A percentile compares a stretch with the other conserved stretches of the same genome.
phyloP scores from a whole-genome alignment of 2,797 vertebrate species.

The Denticeps clupeoides region DNA sequence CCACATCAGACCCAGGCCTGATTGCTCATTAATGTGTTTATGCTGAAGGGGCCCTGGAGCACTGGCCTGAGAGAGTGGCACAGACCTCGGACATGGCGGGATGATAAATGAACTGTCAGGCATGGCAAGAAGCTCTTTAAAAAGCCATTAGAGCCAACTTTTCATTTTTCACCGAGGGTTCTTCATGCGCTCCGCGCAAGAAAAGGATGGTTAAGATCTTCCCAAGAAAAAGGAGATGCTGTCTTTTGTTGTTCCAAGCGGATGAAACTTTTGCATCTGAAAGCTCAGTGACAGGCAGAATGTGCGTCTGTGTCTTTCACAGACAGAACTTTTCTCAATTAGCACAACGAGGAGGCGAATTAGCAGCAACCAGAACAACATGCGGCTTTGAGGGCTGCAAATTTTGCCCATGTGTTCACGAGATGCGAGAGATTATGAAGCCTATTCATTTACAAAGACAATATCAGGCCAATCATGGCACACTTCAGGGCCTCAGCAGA shows the following conservation, averaged over 20 bases:
- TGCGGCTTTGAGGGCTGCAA: no score
- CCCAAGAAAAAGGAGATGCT: no score
- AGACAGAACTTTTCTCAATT: no score
- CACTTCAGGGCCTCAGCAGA: not conserved
- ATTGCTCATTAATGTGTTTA: constrained; percentile 21
- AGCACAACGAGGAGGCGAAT: no score
- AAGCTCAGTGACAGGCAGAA: no score
- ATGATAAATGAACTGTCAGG: constrained; percentile 38
- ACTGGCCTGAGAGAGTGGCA: not conserved
- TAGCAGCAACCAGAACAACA: no score
- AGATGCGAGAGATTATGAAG: not conserved
- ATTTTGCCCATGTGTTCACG: constrained; percentile 17
- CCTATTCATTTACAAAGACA: not conserved
- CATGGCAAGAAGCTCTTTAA: constrained; percentile 41
- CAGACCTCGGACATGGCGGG: no score
- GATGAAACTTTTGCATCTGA: no score
- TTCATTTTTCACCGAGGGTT: not conserved
- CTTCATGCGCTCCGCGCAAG: not conserved
- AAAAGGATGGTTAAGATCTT: no score
- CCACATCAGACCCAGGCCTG: no score
- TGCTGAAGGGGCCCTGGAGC: constrained; percentile 3
- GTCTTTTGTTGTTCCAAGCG: no score
- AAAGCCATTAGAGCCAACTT: constrained; percentile 47
- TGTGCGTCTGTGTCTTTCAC: no score
- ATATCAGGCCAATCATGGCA: constrained; percentile 7